Evolutionary conservation across 1,140 invertebrate genomes (phyloP).

Genomic region (Drosophila santomea): DNA sequence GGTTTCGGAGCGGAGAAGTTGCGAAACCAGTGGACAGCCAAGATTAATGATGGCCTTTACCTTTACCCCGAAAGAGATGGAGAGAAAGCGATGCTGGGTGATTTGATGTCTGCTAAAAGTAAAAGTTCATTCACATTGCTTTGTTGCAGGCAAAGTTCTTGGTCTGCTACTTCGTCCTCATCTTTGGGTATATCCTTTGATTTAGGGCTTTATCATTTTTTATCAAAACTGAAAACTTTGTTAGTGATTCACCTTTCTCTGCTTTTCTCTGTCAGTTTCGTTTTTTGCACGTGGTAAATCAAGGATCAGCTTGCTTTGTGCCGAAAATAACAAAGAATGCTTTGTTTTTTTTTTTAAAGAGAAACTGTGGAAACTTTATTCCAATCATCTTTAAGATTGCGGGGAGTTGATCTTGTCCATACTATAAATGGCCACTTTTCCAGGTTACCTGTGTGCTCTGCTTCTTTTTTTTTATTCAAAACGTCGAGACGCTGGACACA

Average conservation of each 20-base stretch:
- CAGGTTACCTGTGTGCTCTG: neutral
- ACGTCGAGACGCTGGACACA: slow-evolving; percentile 8
- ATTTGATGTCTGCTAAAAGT: slow-evolving; percentile 58
- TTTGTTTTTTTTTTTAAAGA: no score
- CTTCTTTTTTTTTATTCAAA: neutral
- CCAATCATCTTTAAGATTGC: no score
- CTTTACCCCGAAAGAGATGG: slow-evolving; percentile 6
- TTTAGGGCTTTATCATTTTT: slow-evolving; percentile 1
- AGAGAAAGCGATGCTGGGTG: slow-evolving; percentile 20
- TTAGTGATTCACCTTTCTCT: slow-evolving; percentile 5
- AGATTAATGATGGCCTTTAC: slow-evolving; percentile 49
- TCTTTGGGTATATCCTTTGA: slow-evolving; percentile 11
- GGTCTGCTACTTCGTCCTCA: neutral
- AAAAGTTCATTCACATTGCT: slow-evolving; percentile 75
- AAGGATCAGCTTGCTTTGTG: neutral
- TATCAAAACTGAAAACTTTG: neutral
- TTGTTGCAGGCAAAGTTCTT: slow-evolving; percentile 20
- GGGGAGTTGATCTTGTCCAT: no score
- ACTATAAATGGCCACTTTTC: neutral
- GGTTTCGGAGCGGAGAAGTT: neutral
- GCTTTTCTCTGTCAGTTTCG: neutral
- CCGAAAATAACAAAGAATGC: neutral
- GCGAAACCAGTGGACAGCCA: slow-evolving; percentile 20
- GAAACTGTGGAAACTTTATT: no score
- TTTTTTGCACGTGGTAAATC: neutral